Conservation (phyloP, 2,113 vertebrate species). For the Microcebus lehilahytsara region DNA sequence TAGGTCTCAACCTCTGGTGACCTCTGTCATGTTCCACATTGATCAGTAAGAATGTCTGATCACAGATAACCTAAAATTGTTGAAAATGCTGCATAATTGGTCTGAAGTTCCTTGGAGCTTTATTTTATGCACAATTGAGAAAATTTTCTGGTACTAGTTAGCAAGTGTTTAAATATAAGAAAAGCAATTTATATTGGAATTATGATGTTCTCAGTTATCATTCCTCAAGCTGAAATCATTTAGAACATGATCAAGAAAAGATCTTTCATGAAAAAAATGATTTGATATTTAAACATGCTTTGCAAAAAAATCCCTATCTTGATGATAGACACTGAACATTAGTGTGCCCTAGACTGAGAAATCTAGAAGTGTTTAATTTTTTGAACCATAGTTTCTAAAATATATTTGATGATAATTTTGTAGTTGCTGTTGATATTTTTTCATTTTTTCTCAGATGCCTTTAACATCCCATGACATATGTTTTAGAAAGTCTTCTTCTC, state of each 20-base stretch:
- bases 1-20: background rate
- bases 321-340: background rate
- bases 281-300: background rate
- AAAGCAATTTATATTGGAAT: background rate
- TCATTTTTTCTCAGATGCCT: background rate
- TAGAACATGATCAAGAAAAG: background rate
- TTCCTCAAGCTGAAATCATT: background rate
- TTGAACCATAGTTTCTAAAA: background rate
- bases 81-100: background rate
- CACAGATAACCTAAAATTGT: background rate
- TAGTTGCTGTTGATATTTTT: background rate
- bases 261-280: background rate
- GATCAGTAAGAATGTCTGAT: background rate
- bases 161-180: background rate
- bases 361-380: background rate
- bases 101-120: background rate
- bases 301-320: background rate
- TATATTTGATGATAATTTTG: background rate
- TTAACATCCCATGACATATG: background rate
- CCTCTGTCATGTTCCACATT: background rate
- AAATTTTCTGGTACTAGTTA: background rate
- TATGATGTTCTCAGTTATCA: background rate
- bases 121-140: background rate
- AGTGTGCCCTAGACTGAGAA: background rate
- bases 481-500: background rate